phyloP scores from a whole-genome alignment of 2,113 vertebrate species.

The Opisthocomus hoazin region DNA sequence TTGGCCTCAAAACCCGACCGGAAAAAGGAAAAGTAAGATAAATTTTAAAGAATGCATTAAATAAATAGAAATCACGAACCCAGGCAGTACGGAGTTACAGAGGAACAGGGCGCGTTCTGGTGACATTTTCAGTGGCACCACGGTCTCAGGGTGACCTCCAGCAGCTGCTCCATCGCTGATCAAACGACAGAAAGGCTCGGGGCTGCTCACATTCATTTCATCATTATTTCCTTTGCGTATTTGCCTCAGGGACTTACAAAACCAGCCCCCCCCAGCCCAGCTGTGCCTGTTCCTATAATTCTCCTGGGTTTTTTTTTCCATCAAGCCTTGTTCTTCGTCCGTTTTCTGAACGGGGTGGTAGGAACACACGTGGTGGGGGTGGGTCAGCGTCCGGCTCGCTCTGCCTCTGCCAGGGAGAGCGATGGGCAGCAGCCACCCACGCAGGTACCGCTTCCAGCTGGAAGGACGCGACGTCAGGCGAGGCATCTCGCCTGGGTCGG shows the following conservation, averaged over 20 bases:
- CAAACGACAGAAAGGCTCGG: not conserved
- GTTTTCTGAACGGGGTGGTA: not conserved
- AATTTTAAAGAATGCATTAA: not conserved
- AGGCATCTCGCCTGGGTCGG: not conserved
- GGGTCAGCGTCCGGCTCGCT: not conserved
- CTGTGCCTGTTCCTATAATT: fast-evolving
- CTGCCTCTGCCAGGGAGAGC: not conserved
- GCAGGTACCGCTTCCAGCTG: not conserved
- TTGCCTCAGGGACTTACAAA: not conserved
- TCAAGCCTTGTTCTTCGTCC: not conserved
- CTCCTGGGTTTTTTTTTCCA: not conserved
- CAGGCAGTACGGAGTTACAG: not conserved
- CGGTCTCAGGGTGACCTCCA: not conserved
- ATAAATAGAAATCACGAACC: not conserved
- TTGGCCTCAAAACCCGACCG: not conserved
- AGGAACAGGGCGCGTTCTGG: fast-evolving
- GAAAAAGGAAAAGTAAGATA: not conserved
- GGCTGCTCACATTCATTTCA: not conserved
- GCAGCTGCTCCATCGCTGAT: not conserved
- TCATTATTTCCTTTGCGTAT: not conserved
- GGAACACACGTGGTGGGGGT: not conserved
- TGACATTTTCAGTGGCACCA: not conserved
- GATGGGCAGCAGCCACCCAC: not conserved
- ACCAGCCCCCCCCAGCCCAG: not conserved
- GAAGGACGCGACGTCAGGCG: not conserved